Evolutionary conservation across 2,113 vertebrate genomes (phyloP).

Genomic region (Macquaria ambigua): DNA sequence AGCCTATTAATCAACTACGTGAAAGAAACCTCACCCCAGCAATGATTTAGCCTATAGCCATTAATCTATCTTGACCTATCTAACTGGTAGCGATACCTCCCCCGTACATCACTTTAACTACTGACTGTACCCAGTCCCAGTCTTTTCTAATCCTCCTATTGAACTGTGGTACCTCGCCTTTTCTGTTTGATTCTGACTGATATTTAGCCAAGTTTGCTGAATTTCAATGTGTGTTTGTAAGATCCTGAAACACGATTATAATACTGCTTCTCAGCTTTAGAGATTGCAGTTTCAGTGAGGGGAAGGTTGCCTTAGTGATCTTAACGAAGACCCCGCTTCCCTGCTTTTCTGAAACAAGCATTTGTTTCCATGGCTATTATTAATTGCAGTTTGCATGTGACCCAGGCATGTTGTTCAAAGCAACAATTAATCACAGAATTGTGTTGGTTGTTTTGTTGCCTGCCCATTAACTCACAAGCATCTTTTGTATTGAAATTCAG

Average conservation of each 20-base stretch:
- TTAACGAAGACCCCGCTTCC: slow-evolving; percentile 33
- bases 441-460: slow-evolving; percentile 58
- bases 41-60: slow-evolving; percentile 36
- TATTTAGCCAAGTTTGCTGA: slow-evolving; percentile 1
- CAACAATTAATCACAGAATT: slow-evolving; percentile 64
- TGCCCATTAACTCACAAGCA: slow-evolving; percentile 68
- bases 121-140: slow-evolving; percentile 12
- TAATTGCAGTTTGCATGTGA: slow-evolving; percentile 66
- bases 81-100: slow-evolving; percentile 34
- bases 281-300: slow-evolving; percentile 26
- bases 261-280: slow-evolving; percentile 13
- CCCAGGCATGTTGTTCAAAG: slow-evolving; percentile 72
- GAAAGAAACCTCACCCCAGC: slow-evolving; percentile 23
- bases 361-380: slow-evolving; percentile 54
- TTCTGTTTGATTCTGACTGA: slow-evolving; percentile 18
- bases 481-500: slow-evolving; percentile 68
- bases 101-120: slow-evolving; percentile 1
- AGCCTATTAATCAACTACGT: slow-evolving; percentile 54
- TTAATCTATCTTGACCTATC: slow-evolving; percentile 28
- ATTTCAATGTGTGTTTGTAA: background rate
- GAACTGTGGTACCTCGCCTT: background rate
- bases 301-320: slow-evolving; percentile 37
- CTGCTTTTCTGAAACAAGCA: slow-evolving; percentile 52
- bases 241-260: background rate
- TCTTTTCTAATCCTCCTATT: slow-evolving; percentile 8